Evolutionary conservation across 2,113 vertebrate genomes (phyloP).

Genomic region (Phocoena phocoena): DNA sequence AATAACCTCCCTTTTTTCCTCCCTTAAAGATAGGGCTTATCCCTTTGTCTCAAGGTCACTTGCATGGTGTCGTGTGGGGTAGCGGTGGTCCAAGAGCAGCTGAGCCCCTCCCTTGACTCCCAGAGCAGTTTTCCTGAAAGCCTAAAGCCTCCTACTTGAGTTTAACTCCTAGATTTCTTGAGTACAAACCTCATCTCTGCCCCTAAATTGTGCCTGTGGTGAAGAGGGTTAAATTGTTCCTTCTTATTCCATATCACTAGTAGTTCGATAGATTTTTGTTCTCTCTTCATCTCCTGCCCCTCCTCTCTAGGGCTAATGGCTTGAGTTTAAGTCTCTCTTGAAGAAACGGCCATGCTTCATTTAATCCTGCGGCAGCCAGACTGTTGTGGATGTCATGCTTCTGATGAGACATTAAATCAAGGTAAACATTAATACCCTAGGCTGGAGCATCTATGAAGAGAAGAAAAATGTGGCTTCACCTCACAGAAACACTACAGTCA

Average conservation of each 20-base stretch:
- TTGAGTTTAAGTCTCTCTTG: slow-evolving; percentile 82
- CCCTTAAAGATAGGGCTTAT: slow-evolving; percentile 57
- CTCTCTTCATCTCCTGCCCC: slow-evolving; percentile 59
- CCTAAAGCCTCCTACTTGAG: neutral
- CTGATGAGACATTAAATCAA: slow-evolving; percentile 87
- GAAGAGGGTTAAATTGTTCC: slow-evolving; percentile 74
- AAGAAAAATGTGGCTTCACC: slow-evolving; percentile 65
- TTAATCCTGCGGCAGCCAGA: slow-evolving; percentile 74
- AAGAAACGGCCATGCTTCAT: slow-evolving; percentile 83
- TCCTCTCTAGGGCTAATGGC: slow-evolving; percentile 71
- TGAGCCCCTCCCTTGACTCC: neutral
- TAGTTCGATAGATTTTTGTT: slow-evolving; percentile 78
- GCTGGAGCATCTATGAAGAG: slow-evolving; percentile 65
- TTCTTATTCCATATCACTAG: slow-evolving; percentile 52
- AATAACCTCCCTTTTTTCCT: slow-evolving; percentile 44
- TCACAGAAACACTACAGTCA: slow-evolving; percentile 2
- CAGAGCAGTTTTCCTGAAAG: neutral
- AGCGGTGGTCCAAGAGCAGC: neutral
- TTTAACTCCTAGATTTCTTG: neutral
- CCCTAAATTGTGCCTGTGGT: slow-evolving; percentile 45
- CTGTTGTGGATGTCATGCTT: slow-evolving; percentile 75
- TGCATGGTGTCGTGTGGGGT: neutral
- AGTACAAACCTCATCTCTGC: slow-evolving; percentile 53
- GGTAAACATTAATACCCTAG: slow-evolving; percentile 80
- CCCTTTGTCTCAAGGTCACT: slow-evolving; percentile 69